A percentile compares a stretch with the other conserved stretches of the same genome.
phyloP scores from a whole-genome alignment of 2,797 vertebrate species.

The Ciconia nigra region DNA sequence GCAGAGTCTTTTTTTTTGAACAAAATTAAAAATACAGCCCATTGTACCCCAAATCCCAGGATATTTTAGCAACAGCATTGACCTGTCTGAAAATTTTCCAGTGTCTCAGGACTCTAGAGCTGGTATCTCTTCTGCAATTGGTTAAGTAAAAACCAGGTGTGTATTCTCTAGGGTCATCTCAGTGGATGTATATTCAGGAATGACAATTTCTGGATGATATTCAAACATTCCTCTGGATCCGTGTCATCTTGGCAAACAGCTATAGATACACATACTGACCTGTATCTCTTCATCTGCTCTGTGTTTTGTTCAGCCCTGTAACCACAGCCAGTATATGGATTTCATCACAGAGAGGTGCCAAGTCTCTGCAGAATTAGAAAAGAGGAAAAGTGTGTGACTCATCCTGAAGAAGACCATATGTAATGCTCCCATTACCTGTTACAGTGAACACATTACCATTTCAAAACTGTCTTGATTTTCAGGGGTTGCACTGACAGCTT shows the following conservation, averaged over 20 bases:
- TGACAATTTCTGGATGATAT: conserved; percentile 15
- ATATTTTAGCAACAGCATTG: background rate
- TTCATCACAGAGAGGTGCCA: conserved; percentile 52
- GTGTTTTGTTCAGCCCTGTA: conserved; percentile 1
- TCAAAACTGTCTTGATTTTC: background rate
- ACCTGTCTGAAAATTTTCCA: background rate
- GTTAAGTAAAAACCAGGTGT: conserved; percentile 29
- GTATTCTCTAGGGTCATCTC: conserved; percentile 5
- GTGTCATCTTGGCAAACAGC: conserved; percentile 54
- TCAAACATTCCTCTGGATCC: conserved; percentile 38
- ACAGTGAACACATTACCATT: background rate
- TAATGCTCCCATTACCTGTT: conserved; percentile 41
- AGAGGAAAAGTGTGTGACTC: conserved; percentile 26
- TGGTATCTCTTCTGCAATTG: background rate
- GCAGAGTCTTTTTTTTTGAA: background rate
- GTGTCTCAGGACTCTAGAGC: background rate
- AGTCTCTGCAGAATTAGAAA: conserved; percentile 26
- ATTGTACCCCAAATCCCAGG: background rate
- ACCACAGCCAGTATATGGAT: conserved; percentile 10
- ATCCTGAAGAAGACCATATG: conserved; percentile 47
- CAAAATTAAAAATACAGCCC: background rate
- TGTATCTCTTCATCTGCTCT: conserved; percentile 49
- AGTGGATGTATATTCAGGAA: background rate
- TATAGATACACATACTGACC: conserved; percentile 17
- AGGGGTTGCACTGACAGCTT: background rate